Base-by-base conservation (phyloP, 2,888 invertebrate species). In the Drosophila nr. fundita region DNA sequence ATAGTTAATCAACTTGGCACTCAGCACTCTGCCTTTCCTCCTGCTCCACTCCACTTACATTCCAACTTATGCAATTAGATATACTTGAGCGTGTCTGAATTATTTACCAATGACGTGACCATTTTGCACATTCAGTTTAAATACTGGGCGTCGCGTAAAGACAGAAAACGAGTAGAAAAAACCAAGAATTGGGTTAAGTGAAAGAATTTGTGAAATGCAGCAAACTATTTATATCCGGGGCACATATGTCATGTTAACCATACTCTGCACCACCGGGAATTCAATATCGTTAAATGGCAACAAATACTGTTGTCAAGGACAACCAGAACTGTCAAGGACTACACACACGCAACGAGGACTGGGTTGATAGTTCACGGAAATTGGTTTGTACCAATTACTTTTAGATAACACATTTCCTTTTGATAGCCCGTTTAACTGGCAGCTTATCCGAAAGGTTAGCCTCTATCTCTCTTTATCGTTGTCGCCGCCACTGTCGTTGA, bases 21-120 rank as follows among this genome's bases (percentile, higher is more conserved):
- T 15, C 27, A 40, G 15, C 34, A n/a, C 24, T 40, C 24, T 29
- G 10, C 11, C 15, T 32, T n/a, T 61, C 21, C 11, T 21, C 21
- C 21, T 45, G 8, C 32, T 11, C 30, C 29, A 34, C 15, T 57
- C 32, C 32, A 18, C 38, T 30, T 48, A 32, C 45, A 54, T 34
- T 79, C 38, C 30, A 40, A 54, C 42, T 83, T 82, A 77, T 79
- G 82, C 77, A 83, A 87, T 78, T 78, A 38, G 64, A 59, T 72
- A 66, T 61, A 42, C 27, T 66, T 50, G 62, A 69, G 75, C 80
- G 65, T 75, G 69, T 70, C 63, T 54, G 40, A 72, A 78, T 49
- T 68, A 65, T 36, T 67, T 63, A 63, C 45, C 57, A 70, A 59
- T 83, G 70, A 89, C 89, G 87, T 87, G 89, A 89, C 88, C 67